Percentiles rank a stretch among this genome's conserved stretches.
phyloP scores from a whole-genome alignment of 2,888 invertebrate genomes.

The Ichneumoninae sp. region DNA sequence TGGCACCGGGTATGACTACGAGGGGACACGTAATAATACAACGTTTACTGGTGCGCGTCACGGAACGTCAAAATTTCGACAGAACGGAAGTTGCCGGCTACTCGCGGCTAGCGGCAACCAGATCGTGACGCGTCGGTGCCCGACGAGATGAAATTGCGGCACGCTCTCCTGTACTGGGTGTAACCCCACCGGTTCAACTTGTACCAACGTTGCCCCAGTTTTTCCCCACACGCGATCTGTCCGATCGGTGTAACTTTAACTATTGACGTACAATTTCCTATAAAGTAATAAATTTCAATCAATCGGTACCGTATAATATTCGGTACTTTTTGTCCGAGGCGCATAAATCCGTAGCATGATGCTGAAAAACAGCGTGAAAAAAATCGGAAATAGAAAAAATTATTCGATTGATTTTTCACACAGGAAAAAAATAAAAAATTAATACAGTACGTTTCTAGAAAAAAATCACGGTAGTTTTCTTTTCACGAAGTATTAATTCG shows the following conservation, averaged over 20 bases:
- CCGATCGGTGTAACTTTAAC: neutral
- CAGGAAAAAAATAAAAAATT: neutral
- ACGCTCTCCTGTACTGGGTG: slow-evolving; percentile 51
- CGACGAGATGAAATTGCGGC: slow-evolving; percentile 72
- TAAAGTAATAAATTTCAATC: neutral
- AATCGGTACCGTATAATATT: neutral
- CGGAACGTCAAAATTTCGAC: slow-evolving; percentile 78
- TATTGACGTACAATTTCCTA: neutral
- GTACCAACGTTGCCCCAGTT: slow-evolving; percentile 18
- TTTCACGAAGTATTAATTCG: neutral
- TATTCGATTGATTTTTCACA: neutral
- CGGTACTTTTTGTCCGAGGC: neutral
- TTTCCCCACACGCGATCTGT: slow-evolving; percentile 28
- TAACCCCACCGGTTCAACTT: slow-evolving; percentile 41
- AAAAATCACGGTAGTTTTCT: neutral
- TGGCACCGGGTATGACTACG: slow-evolving; percentile 3
- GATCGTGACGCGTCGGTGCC: slow-evolving; percentile 74
- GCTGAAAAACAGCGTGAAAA: neutral
- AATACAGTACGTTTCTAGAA: neutral
- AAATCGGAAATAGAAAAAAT: neutral
- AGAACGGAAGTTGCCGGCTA: slow-evolving; percentile 75
- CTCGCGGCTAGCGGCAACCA: slow-evolving; percentile 69
- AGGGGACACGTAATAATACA: slow-evolving; percentile 52
- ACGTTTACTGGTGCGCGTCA: slow-evolving; percentile 72
- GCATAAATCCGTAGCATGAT: neutral